Evolutionary conservation across 1,140 invertebrate species (phyloP), one percentile per base, ranked within the genome.

Genomic region (Sarcophaga peregrina): DNA sequence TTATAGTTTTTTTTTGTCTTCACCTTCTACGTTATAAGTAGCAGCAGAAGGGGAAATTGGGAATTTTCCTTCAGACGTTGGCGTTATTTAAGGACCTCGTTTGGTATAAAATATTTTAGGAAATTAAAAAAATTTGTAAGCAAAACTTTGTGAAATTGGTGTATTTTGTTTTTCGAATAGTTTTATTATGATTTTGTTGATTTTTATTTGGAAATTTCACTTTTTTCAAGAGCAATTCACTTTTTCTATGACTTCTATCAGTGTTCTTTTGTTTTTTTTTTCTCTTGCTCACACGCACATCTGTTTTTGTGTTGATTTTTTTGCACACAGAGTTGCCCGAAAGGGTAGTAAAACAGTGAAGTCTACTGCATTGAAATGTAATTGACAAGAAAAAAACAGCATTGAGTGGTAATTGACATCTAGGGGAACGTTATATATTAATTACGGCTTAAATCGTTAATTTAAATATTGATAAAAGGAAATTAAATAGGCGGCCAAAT

Each of bases 221-320:
- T 68, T 68, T 68, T 68, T 68, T 68, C 62, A 68, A 68, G 62
- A 68, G 62, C 62, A 68, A 68, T 25, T 68, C 62, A 68, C 62
- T 25, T 68, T 68, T 68, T 68, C n/a, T 13, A 8, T 9, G 62
- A 9, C 62, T 68, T 68, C 62, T 20, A 68, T 68, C 17, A 68
- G 62, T 20, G 20, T 68, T 58, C 15, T n/a, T n/a, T n/a, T 58
- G 54, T 58, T 58, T 15, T 58, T 37, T 37, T 37, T 37, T 37
- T 37, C 25, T 37, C 25, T 37, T 58, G 15, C n/a, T 58, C 54
- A 15, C 54, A 58, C 54, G 54, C 54, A 58, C 54, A 58, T 11
- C 10, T 58, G 54, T 58, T 58, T 58, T 20, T n/a, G 9, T 7
- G 17, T n/a, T 68, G 62, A 20, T 68, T 68, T 68, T 68, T 68